Evolutionary conservation across 35 echinoderm and acorn worm species (phyloP), one percentile per base, ranked within the genome.

Genomic region (Acanthaster planci): DNA sequence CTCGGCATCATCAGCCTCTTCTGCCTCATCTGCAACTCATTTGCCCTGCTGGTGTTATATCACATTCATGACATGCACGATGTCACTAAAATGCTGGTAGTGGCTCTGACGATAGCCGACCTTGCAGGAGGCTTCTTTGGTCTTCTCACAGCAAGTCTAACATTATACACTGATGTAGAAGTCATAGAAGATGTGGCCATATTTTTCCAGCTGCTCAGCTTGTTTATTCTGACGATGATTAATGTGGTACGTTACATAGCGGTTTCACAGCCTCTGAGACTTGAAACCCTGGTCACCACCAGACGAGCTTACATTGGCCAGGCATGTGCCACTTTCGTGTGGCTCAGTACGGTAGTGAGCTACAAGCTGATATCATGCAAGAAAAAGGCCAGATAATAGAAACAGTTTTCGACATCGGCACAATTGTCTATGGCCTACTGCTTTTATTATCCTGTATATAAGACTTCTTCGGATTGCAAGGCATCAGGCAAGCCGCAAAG

Each of bases 41-140:
- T 72, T 34, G 18, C 64, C 14, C 30, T 72, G 64, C 23, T 72
- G 23, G 64, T 72, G 22, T 34, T 72, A 2, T 26, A 72, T 29
- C 64, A 26, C 26, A 72, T 72, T 27, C 64, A 72, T 34, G 64
- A 72, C 64, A 72, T 72, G 64, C 64, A 72, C 23, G 64, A 72
- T 9, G 34, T 72, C 34, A 72, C 64, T 30, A 72, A 72, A 29
- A 19, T 31, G 64, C 64, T 72, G 26, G 34, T 72, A 26, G 34
- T 72, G 23, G 64, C 34, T 2, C 34, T 72, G 30, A 72, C 64
- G 34, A 72, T 34, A n/a, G n/a, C n/a, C n/a, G n/a, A n/a, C n/a
- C n/a, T n/a, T n/a, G n/a, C n/a, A n/a, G n/a, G n/a, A n/a, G n/a
- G n/a, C n/a, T n/a, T n/a, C n/a, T n/a, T n/a, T 35, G 64, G 64